A percentile compares a stretch with the other conserved stretches of the same genome.
These are phyloP conservation scores for Acanthornis magna DNA, from an alignment of 2,797 vertebrate genomes.

Conservation along the genomic window DNA sequence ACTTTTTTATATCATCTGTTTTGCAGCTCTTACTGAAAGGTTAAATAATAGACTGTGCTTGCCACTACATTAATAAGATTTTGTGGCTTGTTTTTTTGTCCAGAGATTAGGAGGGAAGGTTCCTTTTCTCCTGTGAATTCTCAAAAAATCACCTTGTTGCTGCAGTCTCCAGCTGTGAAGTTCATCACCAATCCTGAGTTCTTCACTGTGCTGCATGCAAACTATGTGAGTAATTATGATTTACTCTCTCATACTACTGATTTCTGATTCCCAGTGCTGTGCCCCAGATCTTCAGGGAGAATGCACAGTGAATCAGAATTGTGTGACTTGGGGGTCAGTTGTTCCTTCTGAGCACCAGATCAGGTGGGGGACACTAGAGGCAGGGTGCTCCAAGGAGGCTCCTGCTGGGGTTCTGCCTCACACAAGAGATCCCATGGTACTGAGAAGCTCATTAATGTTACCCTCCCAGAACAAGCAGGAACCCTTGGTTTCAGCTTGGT, in stretches of 20 bases:
- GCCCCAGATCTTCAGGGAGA: background rate
- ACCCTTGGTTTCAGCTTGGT: background rate
- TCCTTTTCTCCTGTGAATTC: conserved; percentile 87
- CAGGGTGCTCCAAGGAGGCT: background rate
- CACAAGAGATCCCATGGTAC: background rate
- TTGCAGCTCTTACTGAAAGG: background rate
- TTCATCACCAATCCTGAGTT: conserved; percentile 97
- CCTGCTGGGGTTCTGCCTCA: background rate
- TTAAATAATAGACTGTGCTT: background rate
- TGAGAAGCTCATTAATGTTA: background rate
- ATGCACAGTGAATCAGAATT: background rate
- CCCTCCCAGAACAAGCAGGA: background rate
- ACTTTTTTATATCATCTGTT: background rate
- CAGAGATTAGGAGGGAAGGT: conserved; percentile 85
- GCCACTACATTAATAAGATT: background rate
- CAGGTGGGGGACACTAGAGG: background rate
- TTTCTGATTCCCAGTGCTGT: background rate
- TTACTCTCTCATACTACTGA: background rate
- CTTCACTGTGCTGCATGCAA: conserved; percentile 94
- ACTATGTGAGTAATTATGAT: conserved; percentile 84
- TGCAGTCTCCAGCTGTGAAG: conserved; percentile 95
- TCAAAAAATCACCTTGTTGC: conserved; percentile 90
- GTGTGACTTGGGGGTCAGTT: background rate
- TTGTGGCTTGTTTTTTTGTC: background rate
- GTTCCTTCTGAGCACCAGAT: background rate